Base-by-base conservation (phyloP, 2,888 invertebrate genomes). In the Trichopria drosophilae region DNA sequence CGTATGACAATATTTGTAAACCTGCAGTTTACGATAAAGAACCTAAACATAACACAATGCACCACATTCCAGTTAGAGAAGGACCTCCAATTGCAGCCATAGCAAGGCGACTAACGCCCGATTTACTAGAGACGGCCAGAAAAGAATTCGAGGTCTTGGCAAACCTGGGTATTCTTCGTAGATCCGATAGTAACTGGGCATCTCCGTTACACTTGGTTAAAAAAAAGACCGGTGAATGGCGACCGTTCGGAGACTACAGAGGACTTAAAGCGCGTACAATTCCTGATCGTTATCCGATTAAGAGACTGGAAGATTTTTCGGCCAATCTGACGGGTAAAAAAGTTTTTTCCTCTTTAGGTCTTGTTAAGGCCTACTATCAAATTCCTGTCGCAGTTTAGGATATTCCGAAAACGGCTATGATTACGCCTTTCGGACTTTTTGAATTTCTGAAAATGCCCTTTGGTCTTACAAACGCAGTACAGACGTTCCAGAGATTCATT, bases 141-240 rank as follows among this genome's bases (percentile, higher is more conserved):
- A 35, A 18, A 9, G 26, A 44, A 7, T 35, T 44, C 12, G 35
- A 36, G 5, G 22, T 15, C 3, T 26, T 44, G 26, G 5, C 36
- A 13, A 31, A 13, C n/a, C 6, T 36, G 10, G 35, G 35, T 3
- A 44, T 36, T n/a, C n/a, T n/a, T n/a, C n/a, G n/a, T n/a, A n/a
- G n/a, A n/a, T n/a, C n/a, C n/a, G n/a, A n/a, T n/a, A n/a, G n/a
- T n/a, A n/a, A n/a, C n/a, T n/a, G n/a, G n/a, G n/a, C n/a, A n/a
- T n/a, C n/a, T n/a, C n/a, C 73, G 1, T 55, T 77, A 0, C 71
- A 69, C 46, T 36, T 68, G 19, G 67, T 61, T 0, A 50, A 49
- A 9, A 73, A 67, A 44, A 61, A 58, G 23, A 24, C 37, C 12
- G 63, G 55, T 5, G 53, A 55, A 1, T 56, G 63, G 58, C 43